phyloP scores from a whole-genome alignment of 2,797 vertebrate genomes.

The Dicrostonyx torquatus region DNA sequence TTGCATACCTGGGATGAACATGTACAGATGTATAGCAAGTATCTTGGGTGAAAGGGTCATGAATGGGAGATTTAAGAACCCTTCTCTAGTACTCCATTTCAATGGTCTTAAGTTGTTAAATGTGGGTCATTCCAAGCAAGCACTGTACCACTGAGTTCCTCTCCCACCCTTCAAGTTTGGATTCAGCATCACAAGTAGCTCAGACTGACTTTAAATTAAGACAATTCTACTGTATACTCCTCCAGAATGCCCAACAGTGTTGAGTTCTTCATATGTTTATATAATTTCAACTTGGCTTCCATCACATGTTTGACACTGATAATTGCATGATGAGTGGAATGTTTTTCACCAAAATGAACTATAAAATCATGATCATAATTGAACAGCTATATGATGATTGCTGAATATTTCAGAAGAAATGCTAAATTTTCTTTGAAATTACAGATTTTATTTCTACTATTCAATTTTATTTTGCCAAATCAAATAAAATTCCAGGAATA shows the following conservation, averaged over 20 bases:
- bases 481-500: not conserved
- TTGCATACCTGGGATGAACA: not conserved
- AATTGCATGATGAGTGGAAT: not conserved
- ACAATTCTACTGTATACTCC: not conserved
- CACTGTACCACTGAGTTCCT: not conserved
- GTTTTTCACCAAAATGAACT: not conserved
- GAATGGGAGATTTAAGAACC: not conserved
- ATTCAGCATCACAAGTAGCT: not conserved
- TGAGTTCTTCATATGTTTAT: not conserved
- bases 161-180: not conserved
- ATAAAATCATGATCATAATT: not conserved
- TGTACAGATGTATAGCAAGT: not conserved
- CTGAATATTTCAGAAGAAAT: not conserved
- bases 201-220: not conserved
- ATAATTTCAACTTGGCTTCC: not conserved
- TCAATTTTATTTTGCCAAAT: not conserved
- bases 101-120: not conserved
- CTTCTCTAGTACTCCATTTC: not conserved
- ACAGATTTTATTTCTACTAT: not conserved
- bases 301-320: not conserved
- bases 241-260: not conserved
- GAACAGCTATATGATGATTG: not conserved
- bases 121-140: not conserved
- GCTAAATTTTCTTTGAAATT: not conserved
- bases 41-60: not conserved